These are phyloP conservation scores for Pharmacophagus antenor DNA, from an alignment of 2,888 invertebrate species.

Conservation along the genomic window DNA sequence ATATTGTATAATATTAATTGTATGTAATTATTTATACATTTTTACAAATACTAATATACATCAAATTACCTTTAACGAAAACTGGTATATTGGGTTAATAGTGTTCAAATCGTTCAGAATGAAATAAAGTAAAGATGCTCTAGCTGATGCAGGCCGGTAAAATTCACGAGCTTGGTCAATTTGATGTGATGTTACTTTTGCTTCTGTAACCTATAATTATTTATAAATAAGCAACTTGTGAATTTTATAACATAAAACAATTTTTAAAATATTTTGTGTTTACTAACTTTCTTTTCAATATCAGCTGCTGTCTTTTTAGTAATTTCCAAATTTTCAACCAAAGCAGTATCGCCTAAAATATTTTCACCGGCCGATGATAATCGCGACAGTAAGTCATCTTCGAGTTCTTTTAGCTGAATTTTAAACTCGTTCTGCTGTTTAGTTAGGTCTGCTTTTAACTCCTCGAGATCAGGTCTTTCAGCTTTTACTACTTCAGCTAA, in stretches of 20 bases:
- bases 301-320: conserved; percentile 98
- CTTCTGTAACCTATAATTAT: conserved; percentile 85
- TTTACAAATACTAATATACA: not conserved
- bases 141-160: conserved; percentile 92
- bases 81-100: conserved; percentile 98
- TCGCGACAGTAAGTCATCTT: conserved; percentile 94
- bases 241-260: not conserved
- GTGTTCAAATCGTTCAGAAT: conserved; percentile 97
- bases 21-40: no score
- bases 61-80: conserved; percentile 90
- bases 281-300: conserved; percentile 90
- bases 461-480: conserved; percentile 97
- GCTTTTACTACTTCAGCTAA: conserved; percentile 98
- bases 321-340: conserved; percentile 97
- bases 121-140: conserved; percentile 96
- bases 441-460: conserved; percentile 95
- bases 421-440: conserved; percentile 98
- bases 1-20: no score
- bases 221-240: conserved; percentile 51
- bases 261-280: not conserved
- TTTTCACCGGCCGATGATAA: conserved; percentile 96
- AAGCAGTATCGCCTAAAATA: conserved; percentile 94
- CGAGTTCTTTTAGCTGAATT: conserved; percentile 94
- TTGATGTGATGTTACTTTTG: conserved; percentile 93
- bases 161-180: conserved; percentile 96